Evolutionary conservation across 2,113 vertebrate species (phyloP), one percentile per base, ranked within the genome.

Genomic region (Scolopax mira): DNA sequence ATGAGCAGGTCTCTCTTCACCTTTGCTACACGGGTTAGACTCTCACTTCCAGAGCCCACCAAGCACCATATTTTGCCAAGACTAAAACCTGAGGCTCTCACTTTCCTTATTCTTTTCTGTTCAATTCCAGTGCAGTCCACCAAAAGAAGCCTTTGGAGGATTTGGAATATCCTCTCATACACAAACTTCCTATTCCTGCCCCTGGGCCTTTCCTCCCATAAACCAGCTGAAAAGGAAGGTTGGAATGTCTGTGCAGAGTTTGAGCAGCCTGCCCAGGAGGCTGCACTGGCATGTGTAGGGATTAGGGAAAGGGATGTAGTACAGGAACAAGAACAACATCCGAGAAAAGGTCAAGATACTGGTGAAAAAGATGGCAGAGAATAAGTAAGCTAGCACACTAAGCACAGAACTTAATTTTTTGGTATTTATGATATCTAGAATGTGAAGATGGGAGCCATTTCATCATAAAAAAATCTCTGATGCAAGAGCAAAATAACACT

Each of bases 241-340:
- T 71, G 28, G 51, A 30, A 44, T 78, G 78, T 41, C 78, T 39
- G 35, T 44, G 67, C 58, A 27, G 42, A 13, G 31, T 35, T 51
- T 35, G 21, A 39, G 30, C 21, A 30, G 44, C 11, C 62, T 62
- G 72, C 58, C 28, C 8, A 15, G 75, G 16, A 65, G 22, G 28
- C 49, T 35, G 22, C 10, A 1, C 14, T 4, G 13, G 44, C 11
- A 13, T 1, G 2, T 3, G 31, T 14, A 31, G 4, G 7, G 33
- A 25, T 7, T 7, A 22, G n/a, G 66, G 73, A 44, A 62, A 28
- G 55, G 46, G 27, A 39, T 42, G 41, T 11, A 77, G 39, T 6
- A 25, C 28, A 44, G 41, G 72, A 74, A 69, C 27, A 44, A 33
- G 39, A 62, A 49, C 5, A 25, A 67, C 37, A 71, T 6, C 79